Percentiles rank a stretch among this genome's conserved stretches.
Evolutionary conservation across 2,797 vertebrate genomes (phyloP).

Genomic region (Phaenicophaeus curvirostris): DNA sequence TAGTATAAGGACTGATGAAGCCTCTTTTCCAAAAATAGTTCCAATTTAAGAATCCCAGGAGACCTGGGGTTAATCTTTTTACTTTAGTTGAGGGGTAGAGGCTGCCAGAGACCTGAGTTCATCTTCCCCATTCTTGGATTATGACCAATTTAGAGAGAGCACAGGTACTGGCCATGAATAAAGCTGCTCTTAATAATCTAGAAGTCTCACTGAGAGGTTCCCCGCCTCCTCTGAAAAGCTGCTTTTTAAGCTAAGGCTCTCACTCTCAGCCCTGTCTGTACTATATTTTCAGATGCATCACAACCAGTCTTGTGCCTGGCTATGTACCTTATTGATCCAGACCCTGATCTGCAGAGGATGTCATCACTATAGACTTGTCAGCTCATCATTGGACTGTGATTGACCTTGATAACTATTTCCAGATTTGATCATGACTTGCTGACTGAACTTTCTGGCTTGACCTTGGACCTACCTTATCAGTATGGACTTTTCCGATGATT

Average conservation of each 20-base stretch:
- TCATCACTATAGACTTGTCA: not conserved
- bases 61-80: not conserved
- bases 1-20: not conserved
- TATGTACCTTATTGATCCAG: not conserved
- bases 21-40: not conserved
- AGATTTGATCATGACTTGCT: not conserved
- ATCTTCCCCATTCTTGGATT: not conserved
- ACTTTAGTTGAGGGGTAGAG: not conserved
- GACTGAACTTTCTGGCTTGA: not conserved
- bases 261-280: rapidly evolving
- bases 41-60: not conserved
- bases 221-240: not conserved
- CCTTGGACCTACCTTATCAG: not conserved
- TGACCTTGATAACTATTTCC: not conserved
- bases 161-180: not conserved
- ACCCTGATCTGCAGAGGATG: not conserved
- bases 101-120: not conserved
- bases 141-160: not conserved
- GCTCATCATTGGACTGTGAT: not conserved
- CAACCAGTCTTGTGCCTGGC: not conserved
- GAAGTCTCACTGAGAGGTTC: not conserved
- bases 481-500: not conserved
- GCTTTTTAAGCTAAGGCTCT: not conserved
- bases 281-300: not conserved
- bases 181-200: not conserved